phyloP scores from a whole-genome alignment of 2,797 vertebrate species.

The Sebastes elongatus region DNA sequence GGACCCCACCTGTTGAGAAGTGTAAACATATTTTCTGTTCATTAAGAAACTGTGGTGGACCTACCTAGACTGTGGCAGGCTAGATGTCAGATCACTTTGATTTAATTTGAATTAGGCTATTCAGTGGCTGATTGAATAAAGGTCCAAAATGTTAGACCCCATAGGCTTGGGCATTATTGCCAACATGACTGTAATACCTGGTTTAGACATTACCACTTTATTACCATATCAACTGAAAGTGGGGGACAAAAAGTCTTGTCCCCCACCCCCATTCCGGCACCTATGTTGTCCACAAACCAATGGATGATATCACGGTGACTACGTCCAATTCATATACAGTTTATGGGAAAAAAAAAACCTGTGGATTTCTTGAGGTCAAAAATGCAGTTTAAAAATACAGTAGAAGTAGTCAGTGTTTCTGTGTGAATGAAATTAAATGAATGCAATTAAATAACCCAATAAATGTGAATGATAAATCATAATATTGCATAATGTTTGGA shows the following conservation, averaged over 20 bases:
- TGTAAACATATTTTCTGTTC: background rate
- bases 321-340: background rate
- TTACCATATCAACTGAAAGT: background rate
- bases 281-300: no score
- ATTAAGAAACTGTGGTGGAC: background rate
- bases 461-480: background rate
- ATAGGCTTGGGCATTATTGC: background rate
- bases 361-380: background rate
- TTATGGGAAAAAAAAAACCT: background rate
- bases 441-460: background rate
- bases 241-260: no score
- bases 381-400: background rate
- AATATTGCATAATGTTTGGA: background rate
- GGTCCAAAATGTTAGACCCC: background rate
- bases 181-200: background rate
- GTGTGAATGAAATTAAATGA: no score
- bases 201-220: background rate
- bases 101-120: background rate
- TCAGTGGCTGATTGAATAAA: background rate
- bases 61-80: background rate
- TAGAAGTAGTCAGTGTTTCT: background rate
- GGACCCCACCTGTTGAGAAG: no score
- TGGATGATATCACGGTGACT: no score
- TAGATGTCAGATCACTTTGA: background rate
- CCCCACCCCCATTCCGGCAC: no score